These are phyloP conservation scores for Drosophila niveifrons DNA, from an alignment of 2,888 invertebrate species.

Conservation along the genomic window DNA sequence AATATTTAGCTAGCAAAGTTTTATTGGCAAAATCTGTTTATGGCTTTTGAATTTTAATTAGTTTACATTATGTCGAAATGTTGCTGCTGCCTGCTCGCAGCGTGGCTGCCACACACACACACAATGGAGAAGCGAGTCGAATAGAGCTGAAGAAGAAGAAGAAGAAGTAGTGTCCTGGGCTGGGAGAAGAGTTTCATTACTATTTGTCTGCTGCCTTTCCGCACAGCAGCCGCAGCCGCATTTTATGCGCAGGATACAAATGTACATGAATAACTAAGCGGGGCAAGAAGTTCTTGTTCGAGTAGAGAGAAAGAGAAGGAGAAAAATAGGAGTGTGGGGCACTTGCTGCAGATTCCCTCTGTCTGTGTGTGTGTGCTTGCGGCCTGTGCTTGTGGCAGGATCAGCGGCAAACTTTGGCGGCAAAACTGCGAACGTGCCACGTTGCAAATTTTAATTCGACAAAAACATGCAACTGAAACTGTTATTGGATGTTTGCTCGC, in stretches of 20 bases:
- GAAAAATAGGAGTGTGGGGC: not conserved
- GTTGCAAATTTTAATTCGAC: conserved; percentile 81
- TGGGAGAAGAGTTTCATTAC: conserved; percentile 75
- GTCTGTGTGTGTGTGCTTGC: conserved; percentile 20
- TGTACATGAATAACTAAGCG: conserved; percentile 79
- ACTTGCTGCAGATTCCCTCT: not conserved
- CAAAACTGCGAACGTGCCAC: conserved; percentile 67
- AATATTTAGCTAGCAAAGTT: conserved; percentile 84
- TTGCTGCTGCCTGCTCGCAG: conserved; percentile 58
- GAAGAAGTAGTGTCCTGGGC: conserved; percentile 70
- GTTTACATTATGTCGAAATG: conserved; percentile 83
- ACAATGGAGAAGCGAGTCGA: conserved; percentile 48
- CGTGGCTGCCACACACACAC: conserved; percentile 38
- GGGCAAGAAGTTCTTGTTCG: conserved; percentile 24
- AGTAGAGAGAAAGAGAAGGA: conserved; percentile 12
- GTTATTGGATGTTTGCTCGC: conserved; percentile 71
- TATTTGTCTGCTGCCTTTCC: conserved; percentile 81
- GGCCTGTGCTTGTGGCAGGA: conserved; percentile 58
- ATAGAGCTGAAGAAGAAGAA: conserved; percentile 2
- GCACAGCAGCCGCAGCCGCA: conserved; percentile 80
- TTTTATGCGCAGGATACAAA: conserved; percentile 82
- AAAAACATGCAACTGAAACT: conserved; percentile 75
- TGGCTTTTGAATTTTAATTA: conserved; percentile 85
- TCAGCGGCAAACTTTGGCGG: conserved; percentile 69
- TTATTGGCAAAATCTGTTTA: conserved; percentile 85